A percentile compares a stretch with the other conserved stretches of the same genome.
phyloP scores from a whole-genome alignment of 2,113 vertebrate genomes.

The Ictalurus furcatus region DNA sequence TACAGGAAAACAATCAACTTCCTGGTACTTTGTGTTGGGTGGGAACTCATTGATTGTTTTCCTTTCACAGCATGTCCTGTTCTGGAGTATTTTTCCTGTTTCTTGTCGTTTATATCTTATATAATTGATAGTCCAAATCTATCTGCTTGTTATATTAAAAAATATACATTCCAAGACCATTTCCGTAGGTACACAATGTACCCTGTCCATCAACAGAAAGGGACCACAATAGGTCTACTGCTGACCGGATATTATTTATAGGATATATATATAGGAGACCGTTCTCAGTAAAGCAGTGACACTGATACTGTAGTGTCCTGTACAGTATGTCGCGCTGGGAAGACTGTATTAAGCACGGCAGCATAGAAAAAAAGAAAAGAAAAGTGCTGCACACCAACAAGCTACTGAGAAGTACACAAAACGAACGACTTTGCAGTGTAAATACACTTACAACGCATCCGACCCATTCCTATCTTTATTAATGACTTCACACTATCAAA shows the following conservation, averaged over 20 bases:
- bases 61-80: neutral
- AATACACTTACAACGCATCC: neutral
- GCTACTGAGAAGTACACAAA: neutral
- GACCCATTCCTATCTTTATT: constrained; percentile 5
- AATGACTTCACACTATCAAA: constrained; percentile 30
- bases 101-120: neutral
- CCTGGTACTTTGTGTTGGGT: neutral
- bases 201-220: neutral
- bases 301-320: neutral
- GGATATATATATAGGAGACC: neutral
- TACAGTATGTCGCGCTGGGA: neutral
- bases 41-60: neutral
- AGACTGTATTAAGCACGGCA: neutral
- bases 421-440: neutral
- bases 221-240: neutral
- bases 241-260: neutral
- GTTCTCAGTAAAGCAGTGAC: neutral
- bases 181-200: neutral
- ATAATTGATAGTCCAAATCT: neutral
- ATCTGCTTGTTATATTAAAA: neutral
- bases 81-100: neutral
- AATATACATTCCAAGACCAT: neutral
- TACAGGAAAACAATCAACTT: neutral
- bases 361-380: neutral
- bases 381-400: neutral